A percentile compares a stretch with the other conserved stretches of the same genome.
Evolutionary conservation across 1,140 invertebrate species (phyloP).

Genomic region (Panagrolaimus sp.): DNA sequence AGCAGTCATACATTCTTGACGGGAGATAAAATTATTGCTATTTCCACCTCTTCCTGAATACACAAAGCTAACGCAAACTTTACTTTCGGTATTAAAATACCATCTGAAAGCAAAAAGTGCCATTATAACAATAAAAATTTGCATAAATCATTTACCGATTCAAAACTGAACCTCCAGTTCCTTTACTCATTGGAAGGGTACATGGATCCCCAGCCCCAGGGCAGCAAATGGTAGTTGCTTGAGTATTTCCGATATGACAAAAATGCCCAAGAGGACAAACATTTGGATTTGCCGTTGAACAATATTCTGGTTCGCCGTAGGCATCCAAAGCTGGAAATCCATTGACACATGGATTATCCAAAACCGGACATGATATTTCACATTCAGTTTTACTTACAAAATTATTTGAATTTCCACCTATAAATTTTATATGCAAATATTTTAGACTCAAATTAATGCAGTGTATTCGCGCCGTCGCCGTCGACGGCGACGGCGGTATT

Average conservation of each 20-base stretch:
- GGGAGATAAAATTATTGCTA: slow-evolving; percentile 38
- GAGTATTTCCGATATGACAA: slow-evolving; percentile 24
- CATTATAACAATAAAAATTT: no score
- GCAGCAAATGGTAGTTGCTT: slow-evolving; percentile 22
- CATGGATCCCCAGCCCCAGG: slow-evolving; percentile 24
- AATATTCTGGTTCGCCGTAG: slow-evolving; percentile 21
- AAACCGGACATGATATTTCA: slow-evolving; percentile 20
- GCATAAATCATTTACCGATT: no score
- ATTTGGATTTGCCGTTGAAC: slow-evolving; percentile 4
- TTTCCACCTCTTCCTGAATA: slow-evolving; percentile 36
- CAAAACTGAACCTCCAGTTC: slow-evolving; percentile 18
- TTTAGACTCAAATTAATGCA: no score
- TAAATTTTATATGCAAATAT: no score
- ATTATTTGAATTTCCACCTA: slow-evolving; percentile 56
- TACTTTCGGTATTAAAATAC: slow-evolving; percentile 24
- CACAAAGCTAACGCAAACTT: slow-evolving; percentile 33
- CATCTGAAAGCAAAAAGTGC: no score
- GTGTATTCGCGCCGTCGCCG: no score
- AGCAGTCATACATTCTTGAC: slow-evolving; percentile 27
- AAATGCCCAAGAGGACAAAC: slow-evolving; percentile 21
- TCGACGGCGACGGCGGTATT: no score
- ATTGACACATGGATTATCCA: slow-evolving; percentile 25
- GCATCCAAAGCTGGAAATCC: slow-evolving; percentile 26
- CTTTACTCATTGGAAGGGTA: slow-evolving; percentile 19
- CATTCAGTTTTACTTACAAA: slow-evolving; percentile 43